Percentiles rank a stretch among this genome's conserved stretches.
phyloP scores from a whole-genome alignment of 2,797 vertebrate genomes.

The Liasis olivaceus region DNA sequence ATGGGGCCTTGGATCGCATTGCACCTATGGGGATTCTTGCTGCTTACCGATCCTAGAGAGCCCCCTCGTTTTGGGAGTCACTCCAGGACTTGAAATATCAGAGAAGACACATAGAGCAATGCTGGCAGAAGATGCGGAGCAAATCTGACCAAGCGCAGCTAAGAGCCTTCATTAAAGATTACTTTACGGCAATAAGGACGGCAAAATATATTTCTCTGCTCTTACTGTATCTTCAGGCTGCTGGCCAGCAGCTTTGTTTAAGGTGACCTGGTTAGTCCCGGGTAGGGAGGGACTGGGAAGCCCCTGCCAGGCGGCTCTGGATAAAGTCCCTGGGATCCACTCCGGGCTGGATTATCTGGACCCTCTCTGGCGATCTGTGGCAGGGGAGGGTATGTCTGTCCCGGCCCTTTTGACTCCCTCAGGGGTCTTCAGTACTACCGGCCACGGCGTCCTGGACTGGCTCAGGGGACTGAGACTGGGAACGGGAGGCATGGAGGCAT shows the following conservation, averaged over 20 bases:
- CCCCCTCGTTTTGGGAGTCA: background rate
- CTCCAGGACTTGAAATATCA: background rate
- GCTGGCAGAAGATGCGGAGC: background rate
- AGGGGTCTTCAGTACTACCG: background rate
- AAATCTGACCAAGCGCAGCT: background rate
- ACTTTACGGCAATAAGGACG: background rate
- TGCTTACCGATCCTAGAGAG: background rate
- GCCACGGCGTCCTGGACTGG: background rate
- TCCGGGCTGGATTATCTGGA: background rate
- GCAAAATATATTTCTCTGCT: background rate
- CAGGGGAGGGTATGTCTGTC: background rate
- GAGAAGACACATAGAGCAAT: background rate
- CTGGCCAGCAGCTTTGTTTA: background rate
- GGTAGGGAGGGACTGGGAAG: background rate
- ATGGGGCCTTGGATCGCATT: background rate
- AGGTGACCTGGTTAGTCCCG: background rate
- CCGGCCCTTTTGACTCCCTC: too few species aligned
- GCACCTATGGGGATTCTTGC: background rate
- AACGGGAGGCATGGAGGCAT: background rate
- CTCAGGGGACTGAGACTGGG: background rate
- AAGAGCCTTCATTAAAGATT: background rate
- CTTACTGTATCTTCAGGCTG: background rate
- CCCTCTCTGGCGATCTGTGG: background rate
- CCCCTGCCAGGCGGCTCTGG: background rate
- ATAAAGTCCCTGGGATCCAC: background rate